Evolutionary conservation across 2,888 invertebrate genomes (phyloP).

Genomic region (Diarsia rubi): DNA sequence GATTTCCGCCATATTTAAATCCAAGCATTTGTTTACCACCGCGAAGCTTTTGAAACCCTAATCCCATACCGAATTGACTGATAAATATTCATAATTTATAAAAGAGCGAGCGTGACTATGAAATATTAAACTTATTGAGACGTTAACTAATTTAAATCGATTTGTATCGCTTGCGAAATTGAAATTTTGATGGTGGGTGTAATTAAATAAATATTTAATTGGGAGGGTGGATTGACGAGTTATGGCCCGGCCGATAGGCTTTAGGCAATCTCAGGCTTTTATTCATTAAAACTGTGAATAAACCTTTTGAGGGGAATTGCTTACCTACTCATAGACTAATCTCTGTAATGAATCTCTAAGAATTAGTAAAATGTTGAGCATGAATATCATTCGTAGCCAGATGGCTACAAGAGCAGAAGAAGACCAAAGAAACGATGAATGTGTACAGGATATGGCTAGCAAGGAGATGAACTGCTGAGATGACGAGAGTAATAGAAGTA

Average conservation of each 20-base stretch:
- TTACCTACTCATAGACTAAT: not conserved
- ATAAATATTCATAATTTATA: conserved; percentile 62
- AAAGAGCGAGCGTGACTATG: conserved; percentile 48
- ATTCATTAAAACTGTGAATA: conserved; percentile 11
- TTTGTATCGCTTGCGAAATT: conserved; percentile 57
- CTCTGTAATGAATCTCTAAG: not conserved
- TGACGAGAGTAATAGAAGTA: too few relatives aligned
- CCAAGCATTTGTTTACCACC: conserved; percentile 9
- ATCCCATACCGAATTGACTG: conserved; percentile 45
- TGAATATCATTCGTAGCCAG: too few relatives aligned
- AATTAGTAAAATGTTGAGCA: not conserved
- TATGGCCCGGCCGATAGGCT: not conserved
- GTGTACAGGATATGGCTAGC: too few relatives aligned
- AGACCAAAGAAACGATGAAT: too few relatives aligned
- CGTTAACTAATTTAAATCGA: conserved; percentile 63
- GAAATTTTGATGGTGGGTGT: conserved; percentile 56
- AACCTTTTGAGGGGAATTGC: not conserved
- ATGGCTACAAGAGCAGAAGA: too few relatives aligned
- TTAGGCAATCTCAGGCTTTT: conserved; percentile 15
- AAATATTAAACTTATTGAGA: conserved; percentile 56
- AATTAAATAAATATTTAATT: conserved; percentile 60
- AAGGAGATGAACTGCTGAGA: too few relatives aligned
- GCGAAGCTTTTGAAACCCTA: conserved; percentile 8
- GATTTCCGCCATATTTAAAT: conserved; percentile 13
- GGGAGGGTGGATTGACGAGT: conserved; percentile 28